Percentiles rank a stretch among this genome's conserved stretches.
phyloP scores from a whole-genome alignment of 2,888 invertebrate genomes.

The Hypselothyrea guttata region DNA sequence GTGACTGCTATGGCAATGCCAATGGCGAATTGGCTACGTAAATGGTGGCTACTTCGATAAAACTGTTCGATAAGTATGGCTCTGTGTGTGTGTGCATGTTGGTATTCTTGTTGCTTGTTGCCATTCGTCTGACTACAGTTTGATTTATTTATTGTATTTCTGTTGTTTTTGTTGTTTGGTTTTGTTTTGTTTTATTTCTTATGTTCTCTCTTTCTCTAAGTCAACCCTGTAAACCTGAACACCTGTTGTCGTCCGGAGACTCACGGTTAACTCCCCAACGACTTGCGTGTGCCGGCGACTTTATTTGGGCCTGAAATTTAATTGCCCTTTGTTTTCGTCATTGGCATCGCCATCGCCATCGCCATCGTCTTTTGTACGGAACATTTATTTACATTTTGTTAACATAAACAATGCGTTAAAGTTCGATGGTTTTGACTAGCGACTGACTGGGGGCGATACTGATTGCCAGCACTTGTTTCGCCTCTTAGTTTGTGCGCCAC shows the following conservation, averaged over 20 bases:
- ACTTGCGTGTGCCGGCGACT: slow-evolving; percentile 63
- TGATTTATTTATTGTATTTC: slow-evolving; percentile 60
- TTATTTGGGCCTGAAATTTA: slow-evolving; percentile 63
- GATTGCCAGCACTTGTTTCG: slow-evolving; percentile 59
- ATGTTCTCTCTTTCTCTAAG: slow-evolving; percentile 30
- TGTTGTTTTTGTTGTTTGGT: slow-evolving; percentile 11
- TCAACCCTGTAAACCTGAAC: slow-evolving; percentile 68
- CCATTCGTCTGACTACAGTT: slow-evolving; percentile 59
- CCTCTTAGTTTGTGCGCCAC: slow-evolving; percentile 28
- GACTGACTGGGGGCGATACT: slow-evolving; percentile 36
- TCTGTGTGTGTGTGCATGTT: slow-evolving; percentile 8
- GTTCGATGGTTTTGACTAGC: slow-evolving; percentile 66
- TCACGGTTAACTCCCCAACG: no score
- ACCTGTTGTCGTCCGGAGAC: slow-evolving; percentile 56
- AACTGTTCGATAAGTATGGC: slow-evolving; percentile 64
- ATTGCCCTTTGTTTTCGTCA: slow-evolving; percentile 77
- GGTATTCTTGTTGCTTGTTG: slow-evolving; percentile 40
- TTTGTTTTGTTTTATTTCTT: slow-evolving; percentile 20
- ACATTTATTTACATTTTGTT: slow-evolving; percentile 77
- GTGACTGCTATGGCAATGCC: slow-evolving; percentile 16
- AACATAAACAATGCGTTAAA: slow-evolving; percentile 79
- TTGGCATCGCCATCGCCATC: slow-evolving; percentile 36
- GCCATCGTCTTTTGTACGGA: slow-evolving; percentile 69
- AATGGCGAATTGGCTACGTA: slow-evolving; percentile 58
- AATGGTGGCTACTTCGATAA: slow-evolving; percentile 67